Conservation (phyloP, 1,140 invertebrate species). For the Bombus vancouverensis region DNA sequence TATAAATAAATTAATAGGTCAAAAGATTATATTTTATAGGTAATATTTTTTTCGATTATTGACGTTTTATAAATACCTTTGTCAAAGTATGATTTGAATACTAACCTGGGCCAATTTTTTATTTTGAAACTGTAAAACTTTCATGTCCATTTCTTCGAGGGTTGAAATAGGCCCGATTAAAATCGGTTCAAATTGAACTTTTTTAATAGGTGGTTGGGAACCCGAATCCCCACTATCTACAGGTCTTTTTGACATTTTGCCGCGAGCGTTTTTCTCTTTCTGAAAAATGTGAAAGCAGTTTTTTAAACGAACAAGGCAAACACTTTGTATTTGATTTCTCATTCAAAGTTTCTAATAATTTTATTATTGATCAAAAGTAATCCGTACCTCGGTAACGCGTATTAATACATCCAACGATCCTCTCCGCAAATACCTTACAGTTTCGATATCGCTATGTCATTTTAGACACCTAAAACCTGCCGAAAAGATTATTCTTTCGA, state of each 20-base stretch:
- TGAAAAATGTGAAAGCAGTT: conserved; percentile 13
- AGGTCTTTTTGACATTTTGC: conserved; percentile 89
- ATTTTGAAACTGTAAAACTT: conserved; percentile 98
- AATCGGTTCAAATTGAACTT: conserved; percentile 96
- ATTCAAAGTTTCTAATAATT: conserved; percentile 29
- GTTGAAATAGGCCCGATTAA: conserved; percentile 96
- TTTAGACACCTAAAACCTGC: conserved; percentile 31
- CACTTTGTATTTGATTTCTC: conserved; percentile 36
- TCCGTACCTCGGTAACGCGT: conserved; percentile 42
- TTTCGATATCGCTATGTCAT: conserved; percentile 49
- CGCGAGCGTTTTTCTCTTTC: conserved; percentile 3
- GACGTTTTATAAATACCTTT: not conserved
- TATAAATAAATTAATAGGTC: not conserved
- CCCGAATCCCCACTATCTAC: conserved; percentile 85
- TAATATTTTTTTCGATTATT: not conserved
- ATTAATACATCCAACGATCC: conserved; percentile 21
- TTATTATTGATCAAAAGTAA: conserved; percentile 52
- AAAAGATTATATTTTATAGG: not conserved
- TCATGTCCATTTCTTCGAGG: conserved; percentile 98
- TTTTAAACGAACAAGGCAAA: not conserved
- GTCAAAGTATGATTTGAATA: not conserved
- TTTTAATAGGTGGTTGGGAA: conserved; percentile 91
- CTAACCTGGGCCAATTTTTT: conserved; percentile 96
- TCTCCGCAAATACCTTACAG: conserved; percentile 17
- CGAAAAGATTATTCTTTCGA: conserved; percentile 41